Evolutionary conservation across 53 echinoderm and acorn worm genomes (phyloP).

Genomic region (Temnopleurus reevesii): DNA sequence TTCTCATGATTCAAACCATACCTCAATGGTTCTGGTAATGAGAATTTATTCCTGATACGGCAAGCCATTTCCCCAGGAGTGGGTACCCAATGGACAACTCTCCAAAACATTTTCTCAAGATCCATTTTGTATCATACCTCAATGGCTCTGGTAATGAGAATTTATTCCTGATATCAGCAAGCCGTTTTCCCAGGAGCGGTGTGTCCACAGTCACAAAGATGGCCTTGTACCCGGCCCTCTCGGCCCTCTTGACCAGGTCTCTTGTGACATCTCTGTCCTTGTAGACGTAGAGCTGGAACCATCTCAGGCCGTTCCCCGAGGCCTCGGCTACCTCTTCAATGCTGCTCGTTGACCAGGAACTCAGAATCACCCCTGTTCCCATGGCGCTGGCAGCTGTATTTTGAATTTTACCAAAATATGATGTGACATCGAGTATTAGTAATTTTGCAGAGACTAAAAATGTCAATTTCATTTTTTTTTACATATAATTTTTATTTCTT

Average conservation of each 20-base stretch:
- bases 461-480: no score
- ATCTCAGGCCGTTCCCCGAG: conserved; percentile 71
- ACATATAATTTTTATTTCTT: no score
- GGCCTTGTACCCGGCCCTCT: conserved; percentile 83
- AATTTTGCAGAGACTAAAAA: no score
- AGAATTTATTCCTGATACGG: background rate
- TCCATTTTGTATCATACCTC: conserved; percentile 51
- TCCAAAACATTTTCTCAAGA: background rate
- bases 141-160: conserved; percentile 71
- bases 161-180: conserved; percentile 78
- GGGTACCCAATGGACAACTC: no score
- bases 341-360: conserved; percentile 83
- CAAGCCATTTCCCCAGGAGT: background rate
- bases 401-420: no score
- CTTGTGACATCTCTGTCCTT: conserved; percentile 65
- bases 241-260: conserved; percentile 77
- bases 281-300: conserved; percentile 93
- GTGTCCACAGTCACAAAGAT: conserved; percentile 89
- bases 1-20: no score
- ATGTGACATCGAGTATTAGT: no score
- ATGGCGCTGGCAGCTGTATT: conserved; percentile 70
- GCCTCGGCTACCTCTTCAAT: conserved; percentile 84
- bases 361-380: conserved; percentile 80
- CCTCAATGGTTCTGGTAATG: conserved; percentile 72
- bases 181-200: conserved; percentile 65